A percentile compares a stretch with the other conserved stretches of the same genome.
These are phyloP conservation scores for Elymnias hypermnestra DNA, from an alignment of 1,140 invertebrate species.

Conservation along the genomic window DNA sequence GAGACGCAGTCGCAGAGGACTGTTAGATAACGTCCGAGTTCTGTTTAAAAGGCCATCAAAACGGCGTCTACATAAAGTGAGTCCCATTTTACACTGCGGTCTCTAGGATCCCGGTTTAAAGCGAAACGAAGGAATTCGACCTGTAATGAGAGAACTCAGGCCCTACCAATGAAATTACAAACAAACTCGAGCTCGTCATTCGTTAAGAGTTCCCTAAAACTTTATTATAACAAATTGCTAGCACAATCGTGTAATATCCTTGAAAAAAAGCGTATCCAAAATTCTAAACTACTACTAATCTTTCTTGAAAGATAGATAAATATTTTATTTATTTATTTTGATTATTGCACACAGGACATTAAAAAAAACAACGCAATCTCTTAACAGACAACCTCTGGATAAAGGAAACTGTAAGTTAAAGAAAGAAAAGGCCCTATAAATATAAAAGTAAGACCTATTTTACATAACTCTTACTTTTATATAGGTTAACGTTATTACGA, in stretches of 20 bases:
- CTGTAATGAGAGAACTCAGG: conserved; percentile 52
- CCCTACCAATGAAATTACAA: conserved; percentile 22
- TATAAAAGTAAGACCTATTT: no score
- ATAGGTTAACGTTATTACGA: no score
- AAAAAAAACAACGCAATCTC: no score
- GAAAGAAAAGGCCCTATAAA: no score
- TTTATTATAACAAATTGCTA: neutral
- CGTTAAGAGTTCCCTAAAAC: neutral
- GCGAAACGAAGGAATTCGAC: conserved; percentile 47
- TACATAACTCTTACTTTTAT: no score
- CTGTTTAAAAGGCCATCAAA: conserved; percentile 57
- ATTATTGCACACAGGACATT: no score
- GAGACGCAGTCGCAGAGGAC: neutral
- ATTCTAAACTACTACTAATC: no score
- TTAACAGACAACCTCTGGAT: no score
- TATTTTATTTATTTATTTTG: no score
- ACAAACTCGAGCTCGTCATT: conserved; percentile 3
- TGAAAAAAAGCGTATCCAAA: neutral
- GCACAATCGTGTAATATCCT: neutral
- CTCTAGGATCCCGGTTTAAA: conserved; percentile 47
- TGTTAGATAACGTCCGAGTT: conserved; percentile 22
- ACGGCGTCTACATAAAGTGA: conserved; percentile 53
- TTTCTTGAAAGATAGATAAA: no score
- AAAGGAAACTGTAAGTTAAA: no score
- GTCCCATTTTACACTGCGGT: conserved; percentile 56